A percentile compares a stretch with the other conserved stretches of the same genome.
phyloP scores from a whole-genome alignment of 2,113 vertebrate species.

The Xiphophorus hellerii region DNA sequence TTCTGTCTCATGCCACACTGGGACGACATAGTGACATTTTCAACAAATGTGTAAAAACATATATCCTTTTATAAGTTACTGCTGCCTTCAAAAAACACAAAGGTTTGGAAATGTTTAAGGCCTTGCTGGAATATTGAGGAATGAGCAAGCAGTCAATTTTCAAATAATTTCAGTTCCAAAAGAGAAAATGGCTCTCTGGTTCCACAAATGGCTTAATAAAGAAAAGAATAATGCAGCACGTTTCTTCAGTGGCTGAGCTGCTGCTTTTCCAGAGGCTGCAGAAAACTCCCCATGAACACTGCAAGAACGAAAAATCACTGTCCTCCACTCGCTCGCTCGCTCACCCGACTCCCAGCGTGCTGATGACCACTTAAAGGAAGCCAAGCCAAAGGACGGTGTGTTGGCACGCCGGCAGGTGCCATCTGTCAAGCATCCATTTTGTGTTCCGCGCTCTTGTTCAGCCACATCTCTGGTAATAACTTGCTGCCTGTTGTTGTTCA shows the following conservation, averaged over 20 bases:
- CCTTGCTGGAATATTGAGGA: neutral
- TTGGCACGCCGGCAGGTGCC: slow-evolving; percentile 65
- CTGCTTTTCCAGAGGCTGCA: slow-evolving; percentile 1
- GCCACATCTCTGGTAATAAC: neutral
- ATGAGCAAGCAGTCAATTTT: neutral
- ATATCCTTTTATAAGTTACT: too few species aligned
- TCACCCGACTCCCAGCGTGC: slow-evolving; percentile 51
- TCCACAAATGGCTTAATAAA: slow-evolving; percentile 30
- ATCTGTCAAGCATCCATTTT: slow-evolving; percentile 63
- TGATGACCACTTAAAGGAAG: slow-evolving; percentile 68
- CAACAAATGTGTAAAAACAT: too few species aligned
- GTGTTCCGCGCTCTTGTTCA: slow-evolving; percentile 9
- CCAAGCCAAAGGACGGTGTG: slow-evolving; percentile 58
- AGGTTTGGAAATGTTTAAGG: neutral
- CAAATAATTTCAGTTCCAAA: slow-evolving; percentile 15
- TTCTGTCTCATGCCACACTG: too few species aligned
- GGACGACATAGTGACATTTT: too few species aligned
- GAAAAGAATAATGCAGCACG: neutral
- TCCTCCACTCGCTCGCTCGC: slow-evolving; percentile 45
- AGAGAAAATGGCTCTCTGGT: slow-evolving; percentile 9
- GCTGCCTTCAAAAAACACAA: neutral
- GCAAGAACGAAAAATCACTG: slow-evolving; percentile 54
- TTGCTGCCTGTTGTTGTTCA: slow-evolving; percentile 20
- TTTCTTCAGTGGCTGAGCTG: slow-evolving; percentile 11
- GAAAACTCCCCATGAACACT: slow-evolving; percentile 37